phyloP scores from a whole-genome alignment of 2,797 vertebrate species.

The Ptychadena robeensis region DNA sequence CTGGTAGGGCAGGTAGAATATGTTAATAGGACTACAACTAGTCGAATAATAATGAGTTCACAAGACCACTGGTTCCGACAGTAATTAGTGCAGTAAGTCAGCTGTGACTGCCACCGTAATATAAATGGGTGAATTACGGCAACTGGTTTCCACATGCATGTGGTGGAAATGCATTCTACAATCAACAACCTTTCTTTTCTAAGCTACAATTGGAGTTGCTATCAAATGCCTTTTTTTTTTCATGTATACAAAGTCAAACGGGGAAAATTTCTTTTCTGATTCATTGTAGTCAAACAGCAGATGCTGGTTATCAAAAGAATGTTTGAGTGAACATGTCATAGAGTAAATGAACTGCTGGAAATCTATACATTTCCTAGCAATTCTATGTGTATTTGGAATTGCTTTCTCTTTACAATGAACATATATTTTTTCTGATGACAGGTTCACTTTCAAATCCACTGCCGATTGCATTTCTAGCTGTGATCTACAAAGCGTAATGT shows the following conservation, averaged over 20 bases:
- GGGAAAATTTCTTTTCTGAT: constrained; percentile 1
- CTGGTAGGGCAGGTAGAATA: constrained; percentile 36
- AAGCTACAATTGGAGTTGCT: not conserved
- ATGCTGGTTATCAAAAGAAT: constrained; percentile 11
- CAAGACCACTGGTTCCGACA: constrained; percentile 38
- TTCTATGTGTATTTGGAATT: constrained; percentile 28
- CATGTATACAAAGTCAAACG: constrained; percentile 3
- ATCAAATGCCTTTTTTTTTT: constrained; percentile 1
- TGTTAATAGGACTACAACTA: constrained; percentile 25
- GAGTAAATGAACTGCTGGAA: constrained; percentile 33
- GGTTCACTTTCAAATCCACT: constrained; percentile 36
- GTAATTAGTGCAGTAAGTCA: constrained; percentile 41
- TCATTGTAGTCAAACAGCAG: constrained; percentile 4
- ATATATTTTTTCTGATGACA: constrained; percentile 27
- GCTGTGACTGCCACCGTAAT: constrained; percentile 20
- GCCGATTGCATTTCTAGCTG: constrained; percentile 35
- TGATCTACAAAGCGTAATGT: constrained; percentile 3
- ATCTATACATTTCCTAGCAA: constrained; percentile 29
- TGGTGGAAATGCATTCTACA: not conserved
- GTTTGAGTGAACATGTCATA: constrained; percentile 32
- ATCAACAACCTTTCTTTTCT: not conserved
- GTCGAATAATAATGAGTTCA: constrained; percentile 44
- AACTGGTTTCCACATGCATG: not conserved
- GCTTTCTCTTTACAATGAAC: constrained; percentile 37
- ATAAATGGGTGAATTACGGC: constrained; percentile 20